phyloP scores from a whole-genome alignment of 2,113 vertebrate species.

The Malurus cyaneus region DNA sequence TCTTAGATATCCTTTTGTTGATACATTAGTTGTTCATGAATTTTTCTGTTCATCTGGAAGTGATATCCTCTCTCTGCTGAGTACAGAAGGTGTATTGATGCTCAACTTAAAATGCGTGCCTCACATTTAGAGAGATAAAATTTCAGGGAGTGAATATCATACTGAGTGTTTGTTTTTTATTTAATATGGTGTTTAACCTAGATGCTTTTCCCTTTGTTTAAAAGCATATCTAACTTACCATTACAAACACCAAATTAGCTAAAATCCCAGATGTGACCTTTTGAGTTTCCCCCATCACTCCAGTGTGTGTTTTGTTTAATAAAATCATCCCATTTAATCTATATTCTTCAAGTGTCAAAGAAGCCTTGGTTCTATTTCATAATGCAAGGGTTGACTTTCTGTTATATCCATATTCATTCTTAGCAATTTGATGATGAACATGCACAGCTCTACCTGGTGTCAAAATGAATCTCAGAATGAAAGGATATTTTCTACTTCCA shows the following conservation, averaged over 20 bases:
- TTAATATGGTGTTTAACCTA: background rate
- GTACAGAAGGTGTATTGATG: background rate
- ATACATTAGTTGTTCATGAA: background rate
- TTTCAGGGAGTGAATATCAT: background rate
- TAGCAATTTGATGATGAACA: background rate
- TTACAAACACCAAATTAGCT: background rate
- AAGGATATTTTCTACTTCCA: background rate
- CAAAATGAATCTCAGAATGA: background rate
- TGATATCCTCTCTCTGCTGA: background rate
- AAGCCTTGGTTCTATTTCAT: background rate
- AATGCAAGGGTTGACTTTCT: background rate
- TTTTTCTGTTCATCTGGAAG: background rate
- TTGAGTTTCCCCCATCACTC: background rate
- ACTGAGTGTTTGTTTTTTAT: background rate
- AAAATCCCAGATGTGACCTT: background rate
- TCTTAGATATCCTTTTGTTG: background rate
- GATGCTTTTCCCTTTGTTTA: background rate
- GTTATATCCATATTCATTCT: background rate
- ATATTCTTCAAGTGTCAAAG: background rate
- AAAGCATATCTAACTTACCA: background rate
- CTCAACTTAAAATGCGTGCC: accelerated
- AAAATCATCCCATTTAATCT: background rate
- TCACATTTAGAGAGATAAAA: background rate
- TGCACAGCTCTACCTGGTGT: background rate
- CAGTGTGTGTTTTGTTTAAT: background rate